Evolutionary conservation across 1,140 invertebrate species (phyloP), one percentile per base, ranked within the genome.

Genomic region (Pararge aegeria): DNA sequence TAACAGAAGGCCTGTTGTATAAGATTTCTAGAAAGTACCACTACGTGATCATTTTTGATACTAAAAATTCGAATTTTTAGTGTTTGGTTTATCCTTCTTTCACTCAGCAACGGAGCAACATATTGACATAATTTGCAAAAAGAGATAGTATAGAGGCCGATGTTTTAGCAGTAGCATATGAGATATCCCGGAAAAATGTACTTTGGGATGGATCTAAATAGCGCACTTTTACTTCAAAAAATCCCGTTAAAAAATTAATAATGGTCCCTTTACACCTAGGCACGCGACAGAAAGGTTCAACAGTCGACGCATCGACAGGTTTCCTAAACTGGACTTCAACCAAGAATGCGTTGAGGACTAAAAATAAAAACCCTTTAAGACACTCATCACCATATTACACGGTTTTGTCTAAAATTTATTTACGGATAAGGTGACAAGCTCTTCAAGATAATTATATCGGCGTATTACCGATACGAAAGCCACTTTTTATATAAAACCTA

Each of bases 271-370:
- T 58, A 69, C 48, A 34, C 19, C 54, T 67, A 73, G 72, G 78
- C 80, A 83, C 78, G 80, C 77, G 78, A 73, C 77, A 69, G 46
- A 49, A 66, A 50, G 24, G 57, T 55, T 56, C 64, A 61, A 73
- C 68, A 67, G 27, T 59, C 69, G 70, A 64, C 30, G 58, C 71
- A 67, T 75, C 70, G 73, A 76, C 80, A 68, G 66, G 78, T 81
- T 83, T 81, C 80, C 78, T 74, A 74, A 80, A 76, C 66, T 60
- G 80, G 78, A 73, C 48, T 68, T 29, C 57, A 55, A 55, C 37
- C 50, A 66, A 59, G 75, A 78, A 81, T 78, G 68, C 68, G 57
- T 55, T 57, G 58, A 73, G 64, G 50, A 54, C 60, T 70, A 62
- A 71, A 79, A 72, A 78, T 70, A 75, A 73, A 51, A 49, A 67